Percentiles rank a stretch among this genome's conserved stretches.
Conservation (phyloP, 2,888 invertebrate species). For the Pollenia griseotomentosa region DNA sequence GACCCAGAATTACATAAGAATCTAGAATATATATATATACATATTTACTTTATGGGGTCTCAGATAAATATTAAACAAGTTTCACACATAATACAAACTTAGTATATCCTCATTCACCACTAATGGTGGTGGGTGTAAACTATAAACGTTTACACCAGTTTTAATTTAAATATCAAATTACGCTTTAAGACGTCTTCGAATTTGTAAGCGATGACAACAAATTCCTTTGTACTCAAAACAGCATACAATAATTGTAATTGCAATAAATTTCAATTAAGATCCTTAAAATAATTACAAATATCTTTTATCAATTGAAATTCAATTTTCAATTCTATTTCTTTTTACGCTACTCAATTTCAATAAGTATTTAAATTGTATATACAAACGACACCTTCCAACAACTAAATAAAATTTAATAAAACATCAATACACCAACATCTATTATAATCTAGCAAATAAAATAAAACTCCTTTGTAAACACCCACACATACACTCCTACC, state of each 20-base stretch:
- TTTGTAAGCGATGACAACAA: constrained; percentile 35
- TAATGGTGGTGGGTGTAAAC: no score
- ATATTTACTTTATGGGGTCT: no score
- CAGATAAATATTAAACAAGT: no score
- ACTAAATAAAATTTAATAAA: constrained; percentile 68
- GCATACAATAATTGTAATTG: constrained; percentile 8
- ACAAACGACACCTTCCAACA: constrained; percentile 57
- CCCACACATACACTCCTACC: neutral
- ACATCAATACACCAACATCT: constrained; percentile 61
- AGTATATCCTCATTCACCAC: no score
- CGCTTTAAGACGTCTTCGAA: neutral
- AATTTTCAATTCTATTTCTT: constrained; percentile 50
- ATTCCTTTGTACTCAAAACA: constrained; percentile 24
- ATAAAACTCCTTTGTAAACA: constrained; percentile 27
- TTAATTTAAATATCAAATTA: constrained; percentile 14
- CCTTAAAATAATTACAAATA: constrained; percentile 70
- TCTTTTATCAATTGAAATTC: constrained; percentile 68
- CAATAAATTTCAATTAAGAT: constrained; percentile 72
- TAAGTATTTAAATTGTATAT: constrained; percentile 36
- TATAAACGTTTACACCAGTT: no score
- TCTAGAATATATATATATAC: no score
- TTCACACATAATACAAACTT: no score
- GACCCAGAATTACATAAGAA: no score
- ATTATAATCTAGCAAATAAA: constrained; percentile 57
- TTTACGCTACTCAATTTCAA: constrained; percentile 48